These are phyloP conservation scores for Ophion ventricosus DNA, from an alignment of 2,888 invertebrate genomes.

Conservation along the genomic window DNA sequence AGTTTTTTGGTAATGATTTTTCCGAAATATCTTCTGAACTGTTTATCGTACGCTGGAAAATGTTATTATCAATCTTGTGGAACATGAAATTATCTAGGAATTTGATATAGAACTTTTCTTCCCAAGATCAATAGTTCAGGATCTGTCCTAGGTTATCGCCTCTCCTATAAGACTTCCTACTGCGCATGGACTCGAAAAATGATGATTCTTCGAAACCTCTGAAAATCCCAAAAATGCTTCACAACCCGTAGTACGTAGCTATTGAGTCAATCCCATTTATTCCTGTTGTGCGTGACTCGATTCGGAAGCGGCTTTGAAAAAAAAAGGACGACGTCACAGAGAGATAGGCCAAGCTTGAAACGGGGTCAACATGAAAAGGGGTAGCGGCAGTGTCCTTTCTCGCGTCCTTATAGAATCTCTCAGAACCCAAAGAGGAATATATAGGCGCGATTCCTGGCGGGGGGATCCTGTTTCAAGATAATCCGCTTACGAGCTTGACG, in stretches of 20 bases:
- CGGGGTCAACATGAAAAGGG: conserved; percentile 50
- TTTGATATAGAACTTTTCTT: too few species aligned
- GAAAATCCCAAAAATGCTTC: not conserved
- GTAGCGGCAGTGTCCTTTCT: conserved; percentile 33
- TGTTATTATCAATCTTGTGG: too few species aligned
- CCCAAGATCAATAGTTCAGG: too few species aligned
- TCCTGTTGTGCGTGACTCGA: not conserved
- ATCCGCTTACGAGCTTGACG: conserved; percentile 67
- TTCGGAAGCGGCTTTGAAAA: not conserved
- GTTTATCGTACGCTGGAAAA: not conserved
- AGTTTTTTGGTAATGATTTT: too few species aligned
- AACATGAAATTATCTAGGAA: too few species aligned
- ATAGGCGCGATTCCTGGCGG: conserved; percentile 32
- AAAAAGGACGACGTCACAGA: conserved; percentile 11
- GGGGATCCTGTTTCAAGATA: conserved; percentile 61
- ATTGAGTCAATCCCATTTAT: conserved; percentile 13
- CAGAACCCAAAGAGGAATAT: conserved; percentile 41
- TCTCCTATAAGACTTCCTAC: too few species aligned
- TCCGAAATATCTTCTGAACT: not conserved
- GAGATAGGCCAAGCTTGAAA: conserved; percentile 33
- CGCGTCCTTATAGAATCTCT: not conserved
- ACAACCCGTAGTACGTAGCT: not conserved
- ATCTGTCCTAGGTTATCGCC: too few species aligned
- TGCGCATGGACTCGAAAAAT: too few species aligned
- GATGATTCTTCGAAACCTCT: not conserved